Evolutionary conservation across 2,113 vertebrate genomes (phyloP).

Genomic region (Merops nubicus): DNA sequence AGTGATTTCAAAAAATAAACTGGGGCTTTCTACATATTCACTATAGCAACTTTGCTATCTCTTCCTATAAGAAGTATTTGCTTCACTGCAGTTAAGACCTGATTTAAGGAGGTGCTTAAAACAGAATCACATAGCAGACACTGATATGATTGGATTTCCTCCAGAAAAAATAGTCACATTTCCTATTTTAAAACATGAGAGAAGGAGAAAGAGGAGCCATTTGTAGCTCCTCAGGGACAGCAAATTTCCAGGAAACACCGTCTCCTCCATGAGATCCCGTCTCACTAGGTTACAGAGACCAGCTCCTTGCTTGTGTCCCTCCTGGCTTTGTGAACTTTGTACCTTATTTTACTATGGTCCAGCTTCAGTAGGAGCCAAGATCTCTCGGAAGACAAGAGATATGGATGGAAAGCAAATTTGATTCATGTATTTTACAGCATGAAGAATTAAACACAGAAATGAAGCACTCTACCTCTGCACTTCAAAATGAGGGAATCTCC

Average conservation of each 20-base stretch:
- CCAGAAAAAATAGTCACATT: not conserved
- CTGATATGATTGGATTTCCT: not conserved
- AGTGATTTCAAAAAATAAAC: not conserved
- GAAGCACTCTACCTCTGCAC: accelerated
- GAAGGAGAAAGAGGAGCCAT: not conserved
- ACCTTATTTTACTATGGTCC: not conserved
- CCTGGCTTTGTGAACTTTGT: not conserved
- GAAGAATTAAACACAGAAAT: not conserved
- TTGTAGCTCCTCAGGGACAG: not conserved
- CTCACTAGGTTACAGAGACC: accelerated
- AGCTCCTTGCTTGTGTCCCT: not conserved
- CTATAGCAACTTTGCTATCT: not conserved
- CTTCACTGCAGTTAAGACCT: not conserved
- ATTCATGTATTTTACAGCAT: not conserved
- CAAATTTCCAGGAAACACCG: not conserved
- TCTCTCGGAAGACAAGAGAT: not conserved
- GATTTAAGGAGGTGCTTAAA: not conserved
- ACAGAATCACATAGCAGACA: not conserved
- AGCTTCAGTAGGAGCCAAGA: not conserved
- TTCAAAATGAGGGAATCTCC: not conserved
- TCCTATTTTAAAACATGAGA: not conserved
- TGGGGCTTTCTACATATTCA: not conserved
- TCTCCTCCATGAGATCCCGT: not conserved
- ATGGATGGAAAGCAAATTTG: not conserved
- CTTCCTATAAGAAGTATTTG: not conserved